A percentile compares a stretch with the other conserved stretches of the same genome.
Conservation (phyloP, 2,113 vertebrate species). For the Stigmatopora argus region DNA sequence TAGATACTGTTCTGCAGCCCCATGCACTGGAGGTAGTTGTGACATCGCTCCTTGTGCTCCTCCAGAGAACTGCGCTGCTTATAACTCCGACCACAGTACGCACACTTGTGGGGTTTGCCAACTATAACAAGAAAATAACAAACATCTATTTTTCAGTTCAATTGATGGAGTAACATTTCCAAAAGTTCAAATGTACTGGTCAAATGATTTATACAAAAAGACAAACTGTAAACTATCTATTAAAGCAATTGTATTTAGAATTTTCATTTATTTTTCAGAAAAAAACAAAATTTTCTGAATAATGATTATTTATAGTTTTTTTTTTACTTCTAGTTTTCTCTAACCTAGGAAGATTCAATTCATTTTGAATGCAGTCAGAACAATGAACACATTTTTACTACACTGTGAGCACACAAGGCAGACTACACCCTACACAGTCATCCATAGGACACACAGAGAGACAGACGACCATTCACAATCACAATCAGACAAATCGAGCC, state of each 20-base stretch:
- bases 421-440: no score
- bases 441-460: no score
- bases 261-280: background rate
- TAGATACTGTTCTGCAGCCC: slow-evolving; percentile 88
- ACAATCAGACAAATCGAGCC: no score
- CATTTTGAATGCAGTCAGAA: background rate
- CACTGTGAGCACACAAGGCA: no score
- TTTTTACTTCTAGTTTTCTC: background rate
- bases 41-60: slow-evolving; percentile 97
- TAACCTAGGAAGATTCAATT: background rate
- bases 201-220: background rate
- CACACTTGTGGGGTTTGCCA: slow-evolving; percentile 98
- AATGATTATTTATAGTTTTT: background rate
- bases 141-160: background rate
- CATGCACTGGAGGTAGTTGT: slow-evolving; percentile 98
- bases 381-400: background rate
- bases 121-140: slow-evolving; percentile 67
- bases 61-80: slow-evolving; percentile 97
- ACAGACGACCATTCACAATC: no score
- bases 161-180: background rate
- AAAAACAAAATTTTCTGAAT: background rate
- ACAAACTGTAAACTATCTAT: background rate
- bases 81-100: slow-evolving; percentile 96
- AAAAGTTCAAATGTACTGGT: background rate
- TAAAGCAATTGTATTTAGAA: background rate